Conservation (phyloP, 2,797 vertebrate species). For the Xyrichtys novacula region DNA sequence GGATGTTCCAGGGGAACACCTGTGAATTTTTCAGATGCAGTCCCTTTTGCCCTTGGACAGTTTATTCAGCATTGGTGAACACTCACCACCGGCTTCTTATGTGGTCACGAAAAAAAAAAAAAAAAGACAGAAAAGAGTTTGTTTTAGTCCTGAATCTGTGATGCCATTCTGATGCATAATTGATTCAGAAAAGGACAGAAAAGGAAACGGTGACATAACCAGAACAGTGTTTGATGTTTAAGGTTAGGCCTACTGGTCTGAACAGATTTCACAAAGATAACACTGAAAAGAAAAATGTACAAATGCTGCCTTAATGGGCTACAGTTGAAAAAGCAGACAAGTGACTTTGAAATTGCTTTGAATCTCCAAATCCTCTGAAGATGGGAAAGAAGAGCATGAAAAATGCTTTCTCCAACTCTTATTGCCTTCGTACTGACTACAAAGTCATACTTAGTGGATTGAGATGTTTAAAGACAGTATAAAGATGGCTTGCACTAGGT, state of each 20-base stretch:
- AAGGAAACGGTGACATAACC: constrained; percentile 68
- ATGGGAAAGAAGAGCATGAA: constrained; percentile 1
- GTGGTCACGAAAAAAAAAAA: constrained; percentile 13
- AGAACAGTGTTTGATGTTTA: constrained; percentile 50
- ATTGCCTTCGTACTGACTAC: constrained; percentile 1
- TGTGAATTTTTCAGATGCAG: constrained; percentile 45
- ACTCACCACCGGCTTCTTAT: constrained; percentile 33
- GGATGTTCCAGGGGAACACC: constrained; percentile 52
- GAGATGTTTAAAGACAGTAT: constrained; percentile 15
- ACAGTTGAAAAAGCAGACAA: constrained; percentile 16
- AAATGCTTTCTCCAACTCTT: background rate
- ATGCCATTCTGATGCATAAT: constrained; percentile 67
- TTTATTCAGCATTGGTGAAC: constrained; percentile 51
- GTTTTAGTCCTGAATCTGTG: constrained; percentile 59
- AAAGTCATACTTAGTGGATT: background rate
- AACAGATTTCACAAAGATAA: constrained; percentile 50
- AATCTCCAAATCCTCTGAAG: constrained; percentile 13
- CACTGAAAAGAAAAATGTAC: constrained; percentile 16
- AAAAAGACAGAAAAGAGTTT: constrained; percentile 38
- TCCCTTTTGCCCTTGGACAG: constrained; percentile 51
- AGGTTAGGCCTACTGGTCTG: constrained; percentile 36
- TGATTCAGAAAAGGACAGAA: constrained; percentile 69
- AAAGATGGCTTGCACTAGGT: background rate
- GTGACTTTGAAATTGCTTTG: constrained; percentile 18
- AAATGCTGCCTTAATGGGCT: constrained; percentile 17